Base-by-base conservation (phyloP, 2,113 vertebrate genomes). In the Hippocampus comes region DNA sequence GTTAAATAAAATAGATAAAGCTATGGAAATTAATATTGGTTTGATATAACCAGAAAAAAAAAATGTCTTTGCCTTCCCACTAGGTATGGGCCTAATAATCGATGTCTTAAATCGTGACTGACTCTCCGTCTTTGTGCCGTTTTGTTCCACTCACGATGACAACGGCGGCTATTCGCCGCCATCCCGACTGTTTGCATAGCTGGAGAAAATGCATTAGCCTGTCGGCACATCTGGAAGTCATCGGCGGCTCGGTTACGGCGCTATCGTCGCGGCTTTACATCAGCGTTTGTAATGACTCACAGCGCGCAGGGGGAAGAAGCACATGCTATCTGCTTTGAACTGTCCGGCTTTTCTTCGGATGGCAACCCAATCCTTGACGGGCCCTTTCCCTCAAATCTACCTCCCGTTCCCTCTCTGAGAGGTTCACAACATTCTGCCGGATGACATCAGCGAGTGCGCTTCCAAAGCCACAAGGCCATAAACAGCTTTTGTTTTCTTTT, bases 231-330 rank as follows among this genome's bases (percentile, higher is more conserved):
- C 92, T 93, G 92, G 90, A 91, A 92, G 74, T 84, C 86, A 91
- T 93, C 77, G 60, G 63, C 77, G 65, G 76, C n/a, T 41, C 86
- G 86, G 86, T 88, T 91, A 90, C 90, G 86, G 86, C 89, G 88
- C 84, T 90, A 91, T 91, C 89, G 84, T 80, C 81, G 87, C 59
- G 81, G 87, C 84, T 90, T 90, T 87, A 90, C 90, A 90, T 87
- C 88, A 87, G 84, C 86, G 90, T 93, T 91, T 80, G 81, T 91
- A 90, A 92, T 92, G 91, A 92, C 85, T 92, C 82, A 86, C 90
- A 92, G 90, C 88, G 89, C 88, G 87, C 10, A 20, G 59, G 59
- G 84, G 86, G 71, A 67, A 82, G 86, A 87, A 89, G 83, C 88
- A 83, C 85, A 90, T 84, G 86, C 78, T 81, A 69, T 82, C 81